Base-by-base conservation (phyloP, 2,113 vertebrate species). In the Callionymus lyra region DNA sequence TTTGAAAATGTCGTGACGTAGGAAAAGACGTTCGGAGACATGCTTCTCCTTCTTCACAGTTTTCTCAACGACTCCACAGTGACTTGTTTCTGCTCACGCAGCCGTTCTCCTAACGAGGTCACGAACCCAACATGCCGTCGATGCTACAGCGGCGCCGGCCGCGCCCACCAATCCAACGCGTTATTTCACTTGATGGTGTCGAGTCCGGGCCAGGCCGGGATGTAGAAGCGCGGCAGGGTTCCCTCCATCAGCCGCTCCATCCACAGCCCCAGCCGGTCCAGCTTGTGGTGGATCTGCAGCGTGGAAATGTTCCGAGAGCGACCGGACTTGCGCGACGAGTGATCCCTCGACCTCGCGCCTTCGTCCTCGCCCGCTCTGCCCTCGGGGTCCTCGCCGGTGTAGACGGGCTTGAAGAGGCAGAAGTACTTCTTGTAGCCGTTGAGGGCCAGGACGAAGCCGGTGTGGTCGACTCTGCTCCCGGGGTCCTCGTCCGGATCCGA, bases 361-460 rank as follows among this genome's bases (percentile, higher is more conserved):
- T 82, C 75, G 3, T 89, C 91, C 32, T 90, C 75, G 0, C 84
- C 66, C 0, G 55, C 57, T 47, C 77, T 89, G 6, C 68, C 65
- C 39, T 86, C 85, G 1, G 84, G 78, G 0, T 93, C 91, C 5
- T 87, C 87, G 0, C 84, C 82, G 0, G 85, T 91, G 65, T 88
- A 92, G 51, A 86, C 83, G 1, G 94, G 94, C 74, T 88, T 94
- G 56, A 98, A 98, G 34, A 98, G 89, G 63, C 95, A 98, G 53
- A 97, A 89, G 80, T 97, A 98, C 38, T 96, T 97, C 75, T 94
- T 97, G 79, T 98, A 89, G 38, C 95, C 95, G 0, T 98, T 98
- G 4, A 98, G 86, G 1, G 94, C 95, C 79, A 98, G 80, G 8
- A 97, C 93, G 0, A 91, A 94, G 38, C 93, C 95, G 0, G 90